Conservation (phyloP, 1,140 invertebrate species). For the Drosophila triauraria region DNA sequence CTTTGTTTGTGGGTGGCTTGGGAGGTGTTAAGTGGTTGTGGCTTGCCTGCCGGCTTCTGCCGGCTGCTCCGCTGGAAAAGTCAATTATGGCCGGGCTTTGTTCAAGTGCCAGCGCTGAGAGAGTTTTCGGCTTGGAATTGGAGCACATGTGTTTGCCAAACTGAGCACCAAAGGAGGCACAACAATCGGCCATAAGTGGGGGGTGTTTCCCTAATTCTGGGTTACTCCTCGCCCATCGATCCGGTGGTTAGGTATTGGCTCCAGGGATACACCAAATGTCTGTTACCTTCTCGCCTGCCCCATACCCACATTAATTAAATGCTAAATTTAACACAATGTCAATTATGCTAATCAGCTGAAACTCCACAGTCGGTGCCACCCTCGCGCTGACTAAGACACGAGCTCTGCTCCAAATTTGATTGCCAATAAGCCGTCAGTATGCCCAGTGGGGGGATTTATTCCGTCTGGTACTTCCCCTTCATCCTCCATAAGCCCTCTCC, state of each 20-base stretch:
- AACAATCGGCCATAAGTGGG: conserved; percentile 15
- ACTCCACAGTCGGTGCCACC: conserved; percentile 7
- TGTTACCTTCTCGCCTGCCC: conserved; percentile 33
- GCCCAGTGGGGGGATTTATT: conserved; percentile 68
- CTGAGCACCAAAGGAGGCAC: conserved; percentile 26
- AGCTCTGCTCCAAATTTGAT: conserved; percentile 60
- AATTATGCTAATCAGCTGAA: conserved; percentile 77
- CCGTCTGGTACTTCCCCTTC: conserved; percentile 10
- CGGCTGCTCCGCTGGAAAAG: conserved; percentile 52
- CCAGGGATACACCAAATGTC: conserved; percentile 8
- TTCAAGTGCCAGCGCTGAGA: conserved; percentile 63
- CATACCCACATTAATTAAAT: conserved; percentile 75
- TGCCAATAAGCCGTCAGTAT: conserved; percentile 72
- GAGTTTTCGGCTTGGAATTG: conserved; percentile 59
- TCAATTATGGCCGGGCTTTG: conserved; percentile 77
- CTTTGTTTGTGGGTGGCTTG: conserved; percentile 43
- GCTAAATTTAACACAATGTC: conserved; percentile 81
- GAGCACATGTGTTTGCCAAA: conserved; percentile 48
- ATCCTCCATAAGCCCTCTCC: conserved; percentile 1
- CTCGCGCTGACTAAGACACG: conserved; percentile 20
- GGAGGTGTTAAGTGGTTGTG: conserved; percentile 44
- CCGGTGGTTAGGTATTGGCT: conserved; percentile 8
- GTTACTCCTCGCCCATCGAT: conserved; percentile 21
- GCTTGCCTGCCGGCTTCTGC: conserved; percentile 41
- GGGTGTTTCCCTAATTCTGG: conserved; percentile 33